Percentiles rank a stretch among this genome's conserved stretches.
phyloP scores from a whole-genome alignment of 2,113 vertebrate species.

The Phocoena sinus region DNA sequence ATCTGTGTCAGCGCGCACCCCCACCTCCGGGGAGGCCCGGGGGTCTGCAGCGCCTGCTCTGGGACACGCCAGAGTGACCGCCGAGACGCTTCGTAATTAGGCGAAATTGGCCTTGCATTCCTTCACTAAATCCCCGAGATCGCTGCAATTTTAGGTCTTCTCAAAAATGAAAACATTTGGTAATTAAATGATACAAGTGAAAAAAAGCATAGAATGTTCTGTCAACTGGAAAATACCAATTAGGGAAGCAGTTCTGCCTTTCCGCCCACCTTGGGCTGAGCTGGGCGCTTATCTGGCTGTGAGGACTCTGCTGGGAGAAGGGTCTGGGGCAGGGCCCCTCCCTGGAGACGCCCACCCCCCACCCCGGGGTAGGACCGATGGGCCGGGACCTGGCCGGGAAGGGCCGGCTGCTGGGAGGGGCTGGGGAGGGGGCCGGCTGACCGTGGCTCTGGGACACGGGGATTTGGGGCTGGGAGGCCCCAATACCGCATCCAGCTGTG shows the following conservation, averaged over 20 bases:
- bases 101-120: slow-evolving; percentile 52
- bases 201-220: slow-evolving; percentile 5
- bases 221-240: slow-evolving; percentile 33
- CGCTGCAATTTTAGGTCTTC: slow-evolving; percentile 49
- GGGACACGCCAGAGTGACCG: slow-evolving; percentile 47
- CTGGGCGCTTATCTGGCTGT: neutral
- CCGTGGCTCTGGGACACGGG: neutral
- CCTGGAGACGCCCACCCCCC: neutral
- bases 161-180: slow-evolving; percentile 41
- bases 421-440: neutral
- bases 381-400: neutral
- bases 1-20: neutral
- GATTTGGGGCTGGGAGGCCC: neutral
- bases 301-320: neutral
- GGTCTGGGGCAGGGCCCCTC: neutral
- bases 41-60: slow-evolving; percentile 46
- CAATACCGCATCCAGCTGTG: accelerated
- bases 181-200: slow-evolving; percentile 10
- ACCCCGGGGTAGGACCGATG: neutral
- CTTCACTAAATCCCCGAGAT: slow-evolving; percentile 51
- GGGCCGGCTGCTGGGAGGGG: neutral
- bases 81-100: slow-evolving; percentile 50
- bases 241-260: neutral
- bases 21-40: slow-evolving; percentile 27
- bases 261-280: neutral